Evolutionary conservation across 2,888 invertebrate species (phyloP), one percentile per base, ranked within the genome.

Genomic region (Mythimna ferrago): DNA sequence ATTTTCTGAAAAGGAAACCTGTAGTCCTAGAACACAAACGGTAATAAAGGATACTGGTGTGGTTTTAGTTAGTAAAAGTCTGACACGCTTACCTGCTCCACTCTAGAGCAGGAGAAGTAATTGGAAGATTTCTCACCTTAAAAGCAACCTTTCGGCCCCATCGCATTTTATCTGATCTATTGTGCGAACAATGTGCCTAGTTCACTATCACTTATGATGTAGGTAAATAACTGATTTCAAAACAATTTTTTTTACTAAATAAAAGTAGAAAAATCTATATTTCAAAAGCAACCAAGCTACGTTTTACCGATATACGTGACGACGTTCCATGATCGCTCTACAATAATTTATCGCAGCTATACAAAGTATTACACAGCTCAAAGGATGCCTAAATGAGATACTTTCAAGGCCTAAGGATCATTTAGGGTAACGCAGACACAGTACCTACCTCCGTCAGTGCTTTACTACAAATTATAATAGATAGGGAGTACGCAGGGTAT

Each of bases 381-480:
- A 35, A 32, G 38, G 72, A 71, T 71, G 41, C 71, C 54, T 62
- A 56, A 75, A 75, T 78, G 79, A 71, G 74, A 44, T 73, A 74
- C 51, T 76, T 51, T 73, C 35, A 72, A 79, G 38, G 57, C n/a
- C 44, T 57, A n/a, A 54, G 32, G 58, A 60, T 65, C 35, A 54
- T 68, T 72, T 71, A 51, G 71, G 60, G 61, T n/a, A 41, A 81
- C 38, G 14, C 26, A 38, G 48, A 70, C 26, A 70, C 38, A 48
- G 57, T 51, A 51, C 56, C 66, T 32, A 5, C 48, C 48, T 44
- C 48, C 21, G 62, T 58, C 78, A 58, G 51, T 66, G 61, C 16
- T 66, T 61, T 53, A 66, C 56, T 38, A 69, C 61, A 83, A 79
- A 80, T 83, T 53, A 80, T 79, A 66, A 81, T 38, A n/a, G 58